Percentiles rank a stretch among this genome's conserved stretches.
Conservation (phyloP, 2,888 invertebrate species). For the Pachymerium ferrugineum region DNA sequence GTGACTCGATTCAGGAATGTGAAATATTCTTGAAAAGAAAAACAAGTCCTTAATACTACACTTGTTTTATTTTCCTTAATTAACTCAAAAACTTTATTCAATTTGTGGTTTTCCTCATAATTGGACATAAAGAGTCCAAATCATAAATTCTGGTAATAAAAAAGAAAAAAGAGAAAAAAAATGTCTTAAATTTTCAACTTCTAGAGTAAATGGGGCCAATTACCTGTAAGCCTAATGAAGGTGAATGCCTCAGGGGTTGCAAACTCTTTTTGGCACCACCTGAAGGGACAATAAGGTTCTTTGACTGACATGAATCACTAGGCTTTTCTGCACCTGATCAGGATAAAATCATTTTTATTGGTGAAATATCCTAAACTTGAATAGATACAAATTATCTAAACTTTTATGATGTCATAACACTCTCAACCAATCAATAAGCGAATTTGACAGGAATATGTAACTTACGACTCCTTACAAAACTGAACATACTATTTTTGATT, state of each 20-base stretch:
- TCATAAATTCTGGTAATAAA: background rate
- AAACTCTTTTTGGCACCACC: background rate
- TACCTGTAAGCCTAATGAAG: background rate
- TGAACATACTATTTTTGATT: no score
- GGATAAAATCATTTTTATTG: no score
- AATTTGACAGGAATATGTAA: no score
- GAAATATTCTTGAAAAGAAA: background rate
- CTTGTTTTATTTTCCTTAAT: constrained; percentile 6
- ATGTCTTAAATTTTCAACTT: background rate
- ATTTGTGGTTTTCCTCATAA: background rate
- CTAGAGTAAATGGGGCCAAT: background rate
- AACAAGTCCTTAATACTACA: constrained; percentile 6
- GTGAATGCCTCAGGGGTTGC: background rate
- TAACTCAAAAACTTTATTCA: constrained; percentile 14
- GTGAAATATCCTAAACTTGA: no score
- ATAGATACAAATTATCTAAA: no score
- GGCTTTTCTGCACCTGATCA: no score
- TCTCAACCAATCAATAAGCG: no score
- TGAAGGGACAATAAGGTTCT: no score
- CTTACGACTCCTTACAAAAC: no score
- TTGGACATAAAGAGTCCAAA: background rate
- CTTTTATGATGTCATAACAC: no score
- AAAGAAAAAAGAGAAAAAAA: background rate
- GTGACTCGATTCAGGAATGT: background rate
- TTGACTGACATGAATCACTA: no score